Percentiles rank a stretch among this genome's conserved stretches.
Evolutionary conservation across 2,113 vertebrate genomes (phyloP).

Genomic region (Notechis scutatus): DNA sequence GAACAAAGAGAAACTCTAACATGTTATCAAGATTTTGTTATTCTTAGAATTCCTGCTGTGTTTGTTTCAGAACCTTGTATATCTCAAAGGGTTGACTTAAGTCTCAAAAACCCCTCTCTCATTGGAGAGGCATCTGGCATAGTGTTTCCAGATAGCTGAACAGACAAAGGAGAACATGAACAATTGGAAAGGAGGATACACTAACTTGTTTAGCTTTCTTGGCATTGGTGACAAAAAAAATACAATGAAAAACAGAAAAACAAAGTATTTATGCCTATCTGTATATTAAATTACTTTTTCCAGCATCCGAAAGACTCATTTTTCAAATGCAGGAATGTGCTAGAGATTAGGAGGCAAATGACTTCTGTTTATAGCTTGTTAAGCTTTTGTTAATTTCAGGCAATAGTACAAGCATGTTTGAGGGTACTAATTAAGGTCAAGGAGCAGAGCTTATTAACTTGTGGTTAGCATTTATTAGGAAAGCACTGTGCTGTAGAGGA

Average conservation of each 20-base stretch:
- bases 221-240: background rate
- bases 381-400: background rate
- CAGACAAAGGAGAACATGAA: background rate
- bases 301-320: background rate
- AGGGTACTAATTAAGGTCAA: background rate
- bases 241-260: background rate
- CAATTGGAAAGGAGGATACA: background rate
- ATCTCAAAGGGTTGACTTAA: background rate
- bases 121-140: background rate
- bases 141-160: background rate
- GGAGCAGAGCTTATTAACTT: background rate
- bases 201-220: background rate
- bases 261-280: background rate
- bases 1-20: background rate
- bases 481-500: too few species aligned
- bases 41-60: background rate
- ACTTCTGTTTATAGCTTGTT: background rate
- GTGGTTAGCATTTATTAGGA: background rate
- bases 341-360: background rate
- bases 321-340: background rate
- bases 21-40: background rate
- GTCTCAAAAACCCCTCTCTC: background rate
- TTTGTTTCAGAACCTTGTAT: background rate
- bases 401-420: background rate
- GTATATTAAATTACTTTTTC: background rate